Base-by-base conservation (phyloP, 2,888 invertebrate genomes). In the Tiliacea citrago region DNA sequence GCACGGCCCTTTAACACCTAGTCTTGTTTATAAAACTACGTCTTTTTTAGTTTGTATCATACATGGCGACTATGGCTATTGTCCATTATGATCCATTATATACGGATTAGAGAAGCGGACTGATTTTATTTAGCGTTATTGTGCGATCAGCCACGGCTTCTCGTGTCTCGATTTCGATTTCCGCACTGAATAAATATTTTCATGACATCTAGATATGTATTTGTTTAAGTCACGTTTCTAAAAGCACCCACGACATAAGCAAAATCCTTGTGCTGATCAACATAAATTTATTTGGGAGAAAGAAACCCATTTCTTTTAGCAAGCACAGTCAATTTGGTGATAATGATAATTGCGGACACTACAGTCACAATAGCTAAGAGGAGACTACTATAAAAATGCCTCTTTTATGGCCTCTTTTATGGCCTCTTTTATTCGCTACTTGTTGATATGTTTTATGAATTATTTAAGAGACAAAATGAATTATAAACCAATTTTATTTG, bases 371-470 rank as follows among this genome's bases (percentile, higher is more conserved):
- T 6, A 51, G 8, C 47, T 24, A 55, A 67, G 35, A 53, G 7
- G 4, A 69, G n/a, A 70, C n/a, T 16, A 18, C n/a, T n/a, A 18
- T 55, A 68, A 29, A 55, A 55, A 42, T 42, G 29, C 8, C 9
- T 42, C 8, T 49, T 57, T 68, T 35, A 69, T 45, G 42, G 35
- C 13, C 5, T 18, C 9, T 75, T 13, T 79, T 51, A 51, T 45
- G 42, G 35, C 13, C 5, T 18, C 9, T 75, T 13, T 79, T 51
- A 51, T 51, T 45, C 58, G 58, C 35, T 39, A 72, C 79, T 75
- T 79, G 72, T 79, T 75, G 75, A 75, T 79, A 45, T 45, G 24
- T 71, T 79, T 79, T 39, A 51, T 79, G 58, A 21, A 47, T 79
- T n/a, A 10, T 39, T 45, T 24, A 24, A 18, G 2, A 45, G 9